phyloP scores from a whole-genome alignment of 2,888 invertebrate genomes.

The Chrysolina haemoptera region DNA sequence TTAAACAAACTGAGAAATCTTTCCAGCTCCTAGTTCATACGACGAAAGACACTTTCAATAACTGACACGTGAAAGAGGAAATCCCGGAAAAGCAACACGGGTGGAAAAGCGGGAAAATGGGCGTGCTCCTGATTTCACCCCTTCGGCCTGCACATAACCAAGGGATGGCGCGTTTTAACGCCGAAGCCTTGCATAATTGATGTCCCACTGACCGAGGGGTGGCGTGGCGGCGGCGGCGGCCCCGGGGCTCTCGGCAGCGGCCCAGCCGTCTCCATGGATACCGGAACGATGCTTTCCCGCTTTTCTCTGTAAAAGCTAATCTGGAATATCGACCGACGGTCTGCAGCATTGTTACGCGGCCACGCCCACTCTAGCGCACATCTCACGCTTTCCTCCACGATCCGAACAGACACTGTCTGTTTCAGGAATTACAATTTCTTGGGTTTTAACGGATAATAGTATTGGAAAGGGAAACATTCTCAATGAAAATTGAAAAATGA shows the following conservation, averaged over 20 bases:
- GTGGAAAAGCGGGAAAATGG: slow-evolving; percentile 4
- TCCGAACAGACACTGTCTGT: neutral
- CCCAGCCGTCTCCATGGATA: slow-evolving; percentile 53
- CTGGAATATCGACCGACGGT: slow-evolving; percentile 57
- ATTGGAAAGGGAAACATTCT: too few relatives aligned
- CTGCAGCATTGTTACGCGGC: slow-evolving; percentile 37
- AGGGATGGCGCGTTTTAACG: slow-evolving; percentile 39
- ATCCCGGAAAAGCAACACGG: neutral
- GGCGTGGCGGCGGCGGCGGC: neutral
- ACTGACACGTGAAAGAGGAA: neutral
- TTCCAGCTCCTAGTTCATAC: too few relatives aligned
- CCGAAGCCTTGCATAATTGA: slow-evolving; percentile 45
- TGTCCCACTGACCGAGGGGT: slow-evolving; percentile 28
- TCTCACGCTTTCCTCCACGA: slow-evolving; percentile 19
- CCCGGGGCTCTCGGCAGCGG: slow-evolving; percentile 38
- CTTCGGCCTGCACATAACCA: slow-evolving; percentile 1
- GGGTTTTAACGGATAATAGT: too few relatives aligned
- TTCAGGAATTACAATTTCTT: neutral
- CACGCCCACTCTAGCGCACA: slow-evolving; percentile 40
- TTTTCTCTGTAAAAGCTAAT: slow-evolving; percentile 39
- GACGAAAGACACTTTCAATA: too few relatives aligned
- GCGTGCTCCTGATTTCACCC: slow-evolving; percentile 5
- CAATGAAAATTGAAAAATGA: too few relatives aligned
- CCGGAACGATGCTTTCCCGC: slow-evolving; percentile 58
- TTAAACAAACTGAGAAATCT: too few relatives aligned